Conservation (phyloP, 2,888 invertebrate species). For the Acanthoscelides obtectus region DNA sequence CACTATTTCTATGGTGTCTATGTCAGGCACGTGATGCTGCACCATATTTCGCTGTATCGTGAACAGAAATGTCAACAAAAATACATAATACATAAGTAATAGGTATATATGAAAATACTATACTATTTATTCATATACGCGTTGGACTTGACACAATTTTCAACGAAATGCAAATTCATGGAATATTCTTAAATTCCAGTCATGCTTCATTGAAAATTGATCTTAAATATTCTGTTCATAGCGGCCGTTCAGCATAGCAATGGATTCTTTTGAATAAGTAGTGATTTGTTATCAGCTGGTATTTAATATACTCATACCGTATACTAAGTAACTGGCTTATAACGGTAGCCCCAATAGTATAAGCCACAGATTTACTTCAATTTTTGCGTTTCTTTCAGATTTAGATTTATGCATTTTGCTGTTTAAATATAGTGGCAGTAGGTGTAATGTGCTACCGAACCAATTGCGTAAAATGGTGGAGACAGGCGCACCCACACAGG, state of each 20-base stretch:
- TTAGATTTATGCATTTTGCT: too few relatives aligned
- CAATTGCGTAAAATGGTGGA: too few relatives aligned
- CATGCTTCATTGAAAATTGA: not conserved
- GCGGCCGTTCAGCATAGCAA: not conserved
- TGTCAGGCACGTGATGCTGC: too few relatives aligned
- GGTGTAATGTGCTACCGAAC: too few relatives aligned
- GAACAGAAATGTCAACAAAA: not conserved
- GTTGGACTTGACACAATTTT: not conserved
- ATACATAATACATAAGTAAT: too few relatives aligned
- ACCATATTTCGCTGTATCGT: not conserved
- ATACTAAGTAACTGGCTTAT: not conserved
- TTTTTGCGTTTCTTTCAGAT: too few relatives aligned
- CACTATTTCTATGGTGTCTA: too few relatives aligned
- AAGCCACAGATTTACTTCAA: too few relatives aligned
- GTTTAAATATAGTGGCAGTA: too few relatives aligned
- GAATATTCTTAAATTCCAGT: not conserved
- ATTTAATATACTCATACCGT: not conserved
- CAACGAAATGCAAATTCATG: not conserved
- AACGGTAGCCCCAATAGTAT: conserved; percentile 1
- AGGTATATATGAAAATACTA: not conserved
- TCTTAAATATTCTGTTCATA: not conserved
- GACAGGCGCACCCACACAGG: too few relatives aligned
- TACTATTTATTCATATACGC: not conserved
- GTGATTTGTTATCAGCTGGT: not conserved
- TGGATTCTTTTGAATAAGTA: not conserved